A percentile compares a stretch with the other conserved stretches of the same genome.
These are phyloP conservation scores for Nematopogon swammerdamellus DNA, from an alignment of 2,888 invertebrate species.

Conservation along the genomic window DNA sequence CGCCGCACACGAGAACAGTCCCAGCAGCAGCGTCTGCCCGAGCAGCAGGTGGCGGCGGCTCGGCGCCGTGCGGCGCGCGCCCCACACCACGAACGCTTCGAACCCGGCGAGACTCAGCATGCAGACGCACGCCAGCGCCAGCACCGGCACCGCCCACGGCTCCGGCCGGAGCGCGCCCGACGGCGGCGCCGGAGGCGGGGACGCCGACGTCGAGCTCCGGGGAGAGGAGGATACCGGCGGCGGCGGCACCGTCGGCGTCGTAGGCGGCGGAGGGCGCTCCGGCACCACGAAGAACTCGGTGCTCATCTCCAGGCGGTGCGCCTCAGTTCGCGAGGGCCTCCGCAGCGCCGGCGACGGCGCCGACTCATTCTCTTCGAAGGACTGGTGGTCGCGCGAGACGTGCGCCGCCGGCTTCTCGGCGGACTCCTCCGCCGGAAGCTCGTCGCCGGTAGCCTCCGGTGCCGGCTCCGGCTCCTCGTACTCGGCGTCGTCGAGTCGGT, in stretches of 20 bases:
- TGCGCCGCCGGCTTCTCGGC: conserved; percentile 22
- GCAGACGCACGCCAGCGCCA: conserved; percentile 78
- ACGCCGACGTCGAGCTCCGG: conserved; percentile 22
- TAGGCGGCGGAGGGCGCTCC: conserved; percentile 35
- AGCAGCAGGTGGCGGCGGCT: conserved; percentile 82
- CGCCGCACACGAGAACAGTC: conserved; percentile 77
- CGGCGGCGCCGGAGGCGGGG: conserved; percentile 21
- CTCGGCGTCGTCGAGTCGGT: conserved; percentile 20
- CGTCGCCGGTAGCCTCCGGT: neutral
- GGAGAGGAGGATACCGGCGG: conserved; percentile 24
- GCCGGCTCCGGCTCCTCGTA: conserved; percentile 26
- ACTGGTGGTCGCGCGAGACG: conserved; percentile 16
- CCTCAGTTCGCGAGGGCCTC: conserved; percentile 32
- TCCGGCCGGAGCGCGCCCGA: conserved; percentile 62
- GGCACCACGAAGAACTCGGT: conserved; percentile 83
- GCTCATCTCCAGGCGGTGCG: conserved; percentile 70
- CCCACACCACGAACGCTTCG: conserved; percentile 85
- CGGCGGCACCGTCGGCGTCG: conserved; percentile 19
- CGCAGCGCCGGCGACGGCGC: conserved; percentile 22
- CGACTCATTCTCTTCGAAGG: neutral
- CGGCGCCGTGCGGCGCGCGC: conserved; percentile 75
- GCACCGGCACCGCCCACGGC: conserved; percentile 87
- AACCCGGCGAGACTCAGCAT: conserved; percentile 84
- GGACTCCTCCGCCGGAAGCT: conserved; percentile 8
- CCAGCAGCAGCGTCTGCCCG: conserved; percentile 82